These are phyloP conservation scores for Morpho achilles DNA, from an alignment of 2,888 invertebrate genomes.

Conservation along the genomic window DNA sequence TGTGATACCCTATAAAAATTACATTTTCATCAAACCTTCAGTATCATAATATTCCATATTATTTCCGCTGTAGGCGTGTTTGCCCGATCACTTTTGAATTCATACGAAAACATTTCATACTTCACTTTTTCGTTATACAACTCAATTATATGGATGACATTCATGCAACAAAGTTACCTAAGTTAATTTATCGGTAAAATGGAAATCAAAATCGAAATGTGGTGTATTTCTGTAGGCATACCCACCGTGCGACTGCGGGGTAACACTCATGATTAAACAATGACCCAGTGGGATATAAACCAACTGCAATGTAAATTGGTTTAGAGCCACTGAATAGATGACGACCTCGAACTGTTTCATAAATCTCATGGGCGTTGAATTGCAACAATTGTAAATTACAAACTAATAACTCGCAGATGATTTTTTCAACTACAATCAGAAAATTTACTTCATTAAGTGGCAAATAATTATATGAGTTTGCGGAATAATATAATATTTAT, in stretches of 20 bases:
- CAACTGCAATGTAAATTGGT: slow-evolving; percentile 82
- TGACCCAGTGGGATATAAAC: slow-evolving; percentile 86
- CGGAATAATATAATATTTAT: too few species aligned
- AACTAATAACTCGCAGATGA: slow-evolving; percentile 82
- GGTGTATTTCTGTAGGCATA: neutral
- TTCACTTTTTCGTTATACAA: too few species aligned
- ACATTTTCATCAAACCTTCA: too few species aligned
- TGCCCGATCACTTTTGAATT: too few species aligned
- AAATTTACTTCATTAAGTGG: neutral
- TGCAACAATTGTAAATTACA: slow-evolving; percentile 87
- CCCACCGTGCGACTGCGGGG: slow-evolving; percentile 85
- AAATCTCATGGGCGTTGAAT: slow-evolving; percentile 92
- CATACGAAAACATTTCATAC: too few species aligned
- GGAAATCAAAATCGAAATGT: neutral
- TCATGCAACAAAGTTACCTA: too few species aligned
- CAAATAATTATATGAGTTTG: too few species aligned
- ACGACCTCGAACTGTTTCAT: slow-evolving; percentile 80
- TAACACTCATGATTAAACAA: slow-evolving; percentile 92
- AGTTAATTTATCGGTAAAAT: neutral
- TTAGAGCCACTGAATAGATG: slow-evolving; percentile 76
- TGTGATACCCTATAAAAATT: too few species aligned
- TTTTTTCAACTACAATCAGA: slow-evolving; percentile 44
- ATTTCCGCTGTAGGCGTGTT: too few species aligned
- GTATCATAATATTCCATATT: too few species aligned
- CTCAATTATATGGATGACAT: too few species aligned